Percentiles rank a stretch among this genome's conserved stretches.
These are phyloP conservation scores for Bugula neritina DNA, from an alignment of 2,888 invertebrate genomes.

Conservation along the genomic window DNA sequence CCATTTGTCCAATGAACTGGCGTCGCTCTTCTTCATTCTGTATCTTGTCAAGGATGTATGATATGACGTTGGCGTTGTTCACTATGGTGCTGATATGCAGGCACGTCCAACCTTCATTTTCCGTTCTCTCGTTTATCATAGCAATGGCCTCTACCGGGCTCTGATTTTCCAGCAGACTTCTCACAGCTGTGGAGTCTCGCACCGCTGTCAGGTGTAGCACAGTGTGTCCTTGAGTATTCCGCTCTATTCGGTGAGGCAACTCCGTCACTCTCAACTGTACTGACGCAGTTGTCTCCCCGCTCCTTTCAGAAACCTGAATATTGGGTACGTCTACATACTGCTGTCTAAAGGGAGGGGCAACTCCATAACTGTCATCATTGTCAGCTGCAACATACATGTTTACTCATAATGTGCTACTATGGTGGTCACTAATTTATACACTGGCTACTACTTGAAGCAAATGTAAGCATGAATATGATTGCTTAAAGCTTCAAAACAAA, in stretches of 20 bases:
- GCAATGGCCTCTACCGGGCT: not conserved
- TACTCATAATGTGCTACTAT: too few species aligned
- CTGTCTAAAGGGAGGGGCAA: not conserved
- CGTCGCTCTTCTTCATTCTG: not conserved
- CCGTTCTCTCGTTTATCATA: not conserved
- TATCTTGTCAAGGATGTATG: not conserved
- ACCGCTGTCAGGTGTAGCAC: constrained; percentile 1
- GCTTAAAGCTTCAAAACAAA: too few species aligned
- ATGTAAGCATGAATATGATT: too few species aligned
- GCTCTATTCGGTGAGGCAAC: not conserved
- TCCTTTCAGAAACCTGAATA: not conserved
- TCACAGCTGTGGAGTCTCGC: not conserved
- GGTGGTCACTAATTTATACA: too few species aligned
- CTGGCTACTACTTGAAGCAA: too few species aligned
- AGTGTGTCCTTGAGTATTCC: not conserved
- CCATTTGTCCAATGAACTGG: not conserved
- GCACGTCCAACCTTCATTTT: not conserved
- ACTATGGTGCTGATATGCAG: constrained; percentile 3
- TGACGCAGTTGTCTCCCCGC: not conserved
- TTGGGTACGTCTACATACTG: not conserved
- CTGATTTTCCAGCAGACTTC: not conserved
- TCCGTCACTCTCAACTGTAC: not conserved
- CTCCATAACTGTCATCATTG: not conserved
- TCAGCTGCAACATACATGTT: too few species aligned
- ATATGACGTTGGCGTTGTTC: not conserved